A percentile compares a stretch with the other conserved stretches of the same genome.
Evolutionary conservation across 2,113 vertebrate genomes (phyloP).

Genomic region (Dryoscopus gambensis): DNA sequence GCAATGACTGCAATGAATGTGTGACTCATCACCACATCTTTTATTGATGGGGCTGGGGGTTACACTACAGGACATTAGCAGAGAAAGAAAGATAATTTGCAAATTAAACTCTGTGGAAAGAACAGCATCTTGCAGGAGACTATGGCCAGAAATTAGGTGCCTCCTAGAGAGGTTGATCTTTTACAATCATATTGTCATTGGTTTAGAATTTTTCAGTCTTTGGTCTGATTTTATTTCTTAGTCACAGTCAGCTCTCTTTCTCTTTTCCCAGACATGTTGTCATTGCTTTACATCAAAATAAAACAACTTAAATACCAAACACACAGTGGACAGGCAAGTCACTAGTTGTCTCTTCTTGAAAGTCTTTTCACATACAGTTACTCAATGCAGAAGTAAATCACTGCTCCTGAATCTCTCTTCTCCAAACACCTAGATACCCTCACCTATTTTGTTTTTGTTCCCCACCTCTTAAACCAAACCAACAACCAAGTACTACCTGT

Average conservation of each 20-base stretch:
- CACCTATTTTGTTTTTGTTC: neutral
- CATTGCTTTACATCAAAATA: neutral
- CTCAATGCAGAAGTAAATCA: neutral
- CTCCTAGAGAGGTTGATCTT: neutral
- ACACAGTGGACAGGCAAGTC: neutral
- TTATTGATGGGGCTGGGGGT: slow-evolving; percentile 47
- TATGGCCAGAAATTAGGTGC: neutral
- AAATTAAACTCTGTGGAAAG: slow-evolving; percentile 29
- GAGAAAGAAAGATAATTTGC: slow-evolving; percentile 24
- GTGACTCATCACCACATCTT: slow-evolving; percentile 53
- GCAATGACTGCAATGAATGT: neutral
- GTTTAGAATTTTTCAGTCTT: neutral
- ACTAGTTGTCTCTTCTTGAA: neutral
- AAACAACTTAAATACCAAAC: neutral
- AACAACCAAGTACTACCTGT: neutral
- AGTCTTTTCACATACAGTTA: neutral
- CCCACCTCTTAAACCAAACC: neutral
- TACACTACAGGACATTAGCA: slow-evolving; percentile 26
- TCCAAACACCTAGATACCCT: neutral
- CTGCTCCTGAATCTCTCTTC: neutral
- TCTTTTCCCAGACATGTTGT: neutral
- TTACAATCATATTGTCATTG: neutral
- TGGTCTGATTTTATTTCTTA: neutral
- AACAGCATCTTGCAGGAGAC: neutral
- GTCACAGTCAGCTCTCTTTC: neutral